Conservation (phyloP, 2,113 vertebrate genomes). For the Elephas maximus region DNA sequence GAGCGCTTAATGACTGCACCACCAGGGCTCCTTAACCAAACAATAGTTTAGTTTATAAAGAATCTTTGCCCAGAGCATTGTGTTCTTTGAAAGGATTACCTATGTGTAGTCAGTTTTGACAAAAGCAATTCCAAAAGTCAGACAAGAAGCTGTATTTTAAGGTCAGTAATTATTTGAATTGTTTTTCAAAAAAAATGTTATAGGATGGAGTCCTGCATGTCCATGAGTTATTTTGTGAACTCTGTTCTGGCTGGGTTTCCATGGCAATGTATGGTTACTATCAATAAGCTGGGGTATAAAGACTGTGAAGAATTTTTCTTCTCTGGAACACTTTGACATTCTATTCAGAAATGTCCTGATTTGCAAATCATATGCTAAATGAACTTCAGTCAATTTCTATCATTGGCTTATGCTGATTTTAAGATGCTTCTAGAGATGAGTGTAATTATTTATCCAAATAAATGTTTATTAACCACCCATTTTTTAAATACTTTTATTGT, state of each 20-base stretch:
- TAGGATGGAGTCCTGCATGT: background rate
- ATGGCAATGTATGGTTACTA: background rate
- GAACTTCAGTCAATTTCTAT: background rate
- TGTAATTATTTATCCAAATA: conserved; percentile 10
- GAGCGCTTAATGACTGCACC: too few species aligned
- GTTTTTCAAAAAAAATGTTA: background rate
- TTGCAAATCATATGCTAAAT: background rate
- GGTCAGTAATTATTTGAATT: background rate
- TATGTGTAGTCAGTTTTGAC: background rate
- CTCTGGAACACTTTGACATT: background rate
- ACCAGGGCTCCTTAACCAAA: too few species aligned
- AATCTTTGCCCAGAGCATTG: background rate
- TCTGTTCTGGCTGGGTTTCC: background rate
- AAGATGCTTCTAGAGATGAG: conserved; percentile 37
- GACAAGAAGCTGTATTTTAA: background rate
- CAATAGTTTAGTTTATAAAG: background rate
- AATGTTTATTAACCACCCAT: background rate
- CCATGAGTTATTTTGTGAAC: background rate
- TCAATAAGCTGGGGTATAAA: background rate
- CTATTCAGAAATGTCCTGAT: background rate
- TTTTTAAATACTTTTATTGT: background rate
- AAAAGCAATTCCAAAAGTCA: background rate
- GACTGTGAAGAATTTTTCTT: background rate
- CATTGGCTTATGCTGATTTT: background rate
- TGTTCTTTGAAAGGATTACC: background rate